These are phyloP conservation scores for Heterocephalus glaber DNA, from an alignment of 2,113 vertebrate genomes.

Conservation along the genomic window DNA sequence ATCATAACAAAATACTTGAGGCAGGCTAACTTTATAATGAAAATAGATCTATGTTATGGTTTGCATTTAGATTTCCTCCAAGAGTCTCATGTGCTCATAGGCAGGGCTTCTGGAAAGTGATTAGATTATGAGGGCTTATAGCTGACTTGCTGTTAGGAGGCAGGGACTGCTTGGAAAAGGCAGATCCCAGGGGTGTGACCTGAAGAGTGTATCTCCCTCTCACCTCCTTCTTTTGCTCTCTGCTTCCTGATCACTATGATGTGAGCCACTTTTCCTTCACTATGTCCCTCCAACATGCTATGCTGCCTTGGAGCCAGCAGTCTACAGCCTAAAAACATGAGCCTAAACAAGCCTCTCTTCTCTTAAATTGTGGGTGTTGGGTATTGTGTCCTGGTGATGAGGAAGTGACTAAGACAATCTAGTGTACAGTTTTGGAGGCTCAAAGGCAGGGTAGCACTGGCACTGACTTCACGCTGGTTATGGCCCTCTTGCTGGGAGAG, in stretches of 20 bases:
- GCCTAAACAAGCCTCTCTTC: background rate
- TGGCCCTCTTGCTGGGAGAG: background rate
- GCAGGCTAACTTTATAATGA: background rate
- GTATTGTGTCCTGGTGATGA: background rate
- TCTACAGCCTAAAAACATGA: background rate
- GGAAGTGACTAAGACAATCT: background rate
- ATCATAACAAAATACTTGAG: background rate
- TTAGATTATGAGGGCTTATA: background rate
- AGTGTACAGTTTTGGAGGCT: background rate
- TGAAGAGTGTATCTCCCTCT: background rate
- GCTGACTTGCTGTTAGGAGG: background rate
- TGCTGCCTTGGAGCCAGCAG: background rate
- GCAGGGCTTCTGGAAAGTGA: background rate
- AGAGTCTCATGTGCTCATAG: background rate
- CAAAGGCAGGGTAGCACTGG: background rate
- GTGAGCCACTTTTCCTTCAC: background rate
- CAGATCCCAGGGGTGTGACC: background rate
- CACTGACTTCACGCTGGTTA: background rate
- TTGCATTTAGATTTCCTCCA: background rate
- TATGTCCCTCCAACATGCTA: background rate
- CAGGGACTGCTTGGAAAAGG: background rate
- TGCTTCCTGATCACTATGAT: background rate
- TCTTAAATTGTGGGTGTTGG: background rate
- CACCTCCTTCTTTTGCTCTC: background rate
- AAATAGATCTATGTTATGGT: background rate